phyloP scores from a whole-genome alignment of 2,113 vertebrate species.

The Penelope pileata region DNA sequence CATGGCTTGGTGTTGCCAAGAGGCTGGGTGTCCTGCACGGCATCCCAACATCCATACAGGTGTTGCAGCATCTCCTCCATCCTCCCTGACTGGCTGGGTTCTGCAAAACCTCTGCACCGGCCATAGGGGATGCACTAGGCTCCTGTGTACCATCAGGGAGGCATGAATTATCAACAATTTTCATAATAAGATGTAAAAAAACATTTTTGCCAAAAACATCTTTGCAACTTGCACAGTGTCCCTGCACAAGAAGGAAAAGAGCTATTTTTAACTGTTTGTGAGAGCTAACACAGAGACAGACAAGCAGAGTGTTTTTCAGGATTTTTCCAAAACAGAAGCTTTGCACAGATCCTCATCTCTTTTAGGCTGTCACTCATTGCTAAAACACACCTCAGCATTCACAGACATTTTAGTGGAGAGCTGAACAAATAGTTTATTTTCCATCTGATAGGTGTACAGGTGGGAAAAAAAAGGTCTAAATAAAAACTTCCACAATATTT shows the following conservation, averaged over 20 bases:
- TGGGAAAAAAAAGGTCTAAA: background rate
- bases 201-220: background rate
- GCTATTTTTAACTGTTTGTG: background rate
- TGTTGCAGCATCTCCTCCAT: background rate
- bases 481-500: slow-evolving; percentile 53
- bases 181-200: background rate
- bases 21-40: background rate
- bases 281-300: background rate
- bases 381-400: background rate
- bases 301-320: rapidly evolving
- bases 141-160: background rate
- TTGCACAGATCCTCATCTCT: background rate
- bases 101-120: too few relatives aligned
- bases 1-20: rapidly evolving
- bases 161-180: background rate
- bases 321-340: background rate
- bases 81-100: background rate
- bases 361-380: background rate
- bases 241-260: background rate
- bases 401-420: background rate
- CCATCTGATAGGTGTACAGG: rapidly evolving
- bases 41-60: background rate
- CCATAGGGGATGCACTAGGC: too few relatives aligned
- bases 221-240: background rate
- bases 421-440: slow-evolving; percentile 47